A percentile compares a stretch with the other conserved stretches of the same genome.
Conservation (phyloP, 2,113 vertebrate species). For the Pterophyllum scalare region DNA sequence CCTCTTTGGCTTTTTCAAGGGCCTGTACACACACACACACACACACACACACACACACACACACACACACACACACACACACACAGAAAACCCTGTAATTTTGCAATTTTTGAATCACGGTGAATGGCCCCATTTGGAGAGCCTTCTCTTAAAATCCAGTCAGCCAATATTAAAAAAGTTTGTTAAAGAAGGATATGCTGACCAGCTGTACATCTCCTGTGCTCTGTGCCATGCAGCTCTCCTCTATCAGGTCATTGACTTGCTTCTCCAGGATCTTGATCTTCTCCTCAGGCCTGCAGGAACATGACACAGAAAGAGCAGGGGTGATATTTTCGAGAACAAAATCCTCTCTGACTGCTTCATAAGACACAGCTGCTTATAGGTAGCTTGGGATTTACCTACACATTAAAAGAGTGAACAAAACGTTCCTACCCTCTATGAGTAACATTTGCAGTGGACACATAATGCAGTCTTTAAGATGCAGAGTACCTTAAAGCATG, state of each 20-base stretch:
- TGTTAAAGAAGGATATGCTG: conserved; percentile 40
- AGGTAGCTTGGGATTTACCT: not conserved
- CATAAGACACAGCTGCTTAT: not conserved
- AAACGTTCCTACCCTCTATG: not conserved
- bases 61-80: not conserved
- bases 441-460: too few relatives aligned
- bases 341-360: not conserved
- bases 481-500: too few relatives aligned
- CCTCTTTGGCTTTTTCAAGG: conserved; percentile 97
- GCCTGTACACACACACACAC: conserved; percentile 75
- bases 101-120: not conserved
- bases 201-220: conserved; percentile 90
- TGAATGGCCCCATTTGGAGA: not conserved
- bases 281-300: conserved; percentile 90
- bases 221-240: conserved; percentile 94
- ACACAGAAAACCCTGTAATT: too few relatives aligned
- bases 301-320: not conserved
- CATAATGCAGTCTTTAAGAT: too few relatives aligned
- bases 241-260: conserved; percentile 94
- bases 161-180: not conserved
- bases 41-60: not conserved
- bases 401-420: not conserved
- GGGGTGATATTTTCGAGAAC: not conserved
- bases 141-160: not conserved
- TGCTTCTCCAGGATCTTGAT: conserved; percentile 95